Conservation (phyloP, 2,797 vertebrate genomes). For the Natrix natrix region DNA sequence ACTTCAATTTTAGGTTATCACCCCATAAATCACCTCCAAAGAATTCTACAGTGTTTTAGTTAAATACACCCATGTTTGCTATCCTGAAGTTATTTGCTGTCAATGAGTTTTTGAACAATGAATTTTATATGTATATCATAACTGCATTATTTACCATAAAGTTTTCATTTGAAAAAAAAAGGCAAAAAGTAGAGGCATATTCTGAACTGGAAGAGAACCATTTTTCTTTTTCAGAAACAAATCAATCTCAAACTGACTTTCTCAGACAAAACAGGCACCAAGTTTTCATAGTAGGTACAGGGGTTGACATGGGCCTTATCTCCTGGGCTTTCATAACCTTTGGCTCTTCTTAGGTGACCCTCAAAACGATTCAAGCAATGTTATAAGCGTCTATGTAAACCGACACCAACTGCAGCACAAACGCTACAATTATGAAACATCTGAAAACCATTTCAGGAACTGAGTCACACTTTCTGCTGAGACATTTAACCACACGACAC, state of each 20-base stretch:
- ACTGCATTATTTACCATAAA: no score
- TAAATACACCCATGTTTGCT: background rate
- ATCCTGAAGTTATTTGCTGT: background rate
- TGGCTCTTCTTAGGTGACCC: background rate
- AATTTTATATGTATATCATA: background rate
- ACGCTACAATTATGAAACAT: slow-evolving; percentile 49
- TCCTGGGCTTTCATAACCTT: background rate
- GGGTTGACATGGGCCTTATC: background rate
- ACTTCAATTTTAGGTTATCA: background rate
- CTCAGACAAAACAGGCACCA: background rate
- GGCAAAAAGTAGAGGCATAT: background rate
- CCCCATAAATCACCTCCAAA: background rate
- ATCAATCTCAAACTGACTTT: background rate
- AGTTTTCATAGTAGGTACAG: background rate
- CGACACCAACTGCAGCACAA: slow-evolving; percentile 20
- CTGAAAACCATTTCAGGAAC: slow-evolving; percentile 75
- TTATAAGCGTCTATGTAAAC: slow-evolving; percentile 24
- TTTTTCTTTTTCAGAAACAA: background rate
- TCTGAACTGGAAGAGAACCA: background rate
- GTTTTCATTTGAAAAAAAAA: background rate
- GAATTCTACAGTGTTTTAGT: background rate
- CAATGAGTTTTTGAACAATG: background rate
- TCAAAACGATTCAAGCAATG: slow-evolving; percentile 1
- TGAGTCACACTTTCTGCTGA: slow-evolving; percentile 91
- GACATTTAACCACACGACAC: slow-evolving; percentile 70